Evolutionary conservation across 2,797 vertebrate genomes (phyloP).

Genomic region (Aulostomus chinensis): DNA sequence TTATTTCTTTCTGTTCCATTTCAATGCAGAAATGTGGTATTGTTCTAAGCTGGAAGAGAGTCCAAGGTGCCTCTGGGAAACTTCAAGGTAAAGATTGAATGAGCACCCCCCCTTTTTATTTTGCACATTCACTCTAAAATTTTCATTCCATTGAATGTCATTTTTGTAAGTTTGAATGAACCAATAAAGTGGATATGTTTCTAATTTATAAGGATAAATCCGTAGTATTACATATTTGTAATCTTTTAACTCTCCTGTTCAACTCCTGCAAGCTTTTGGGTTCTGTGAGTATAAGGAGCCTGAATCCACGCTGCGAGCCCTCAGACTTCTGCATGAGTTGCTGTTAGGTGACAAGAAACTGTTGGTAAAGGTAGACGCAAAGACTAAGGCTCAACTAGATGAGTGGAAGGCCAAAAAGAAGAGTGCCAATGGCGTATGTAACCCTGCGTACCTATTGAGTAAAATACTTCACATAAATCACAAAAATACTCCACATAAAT

Average conservation of each 20-base stretch:
- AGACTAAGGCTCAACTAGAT: slow-evolving; percentile 97
- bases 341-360: slow-evolving; percentile 98
- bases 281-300: slow-evolving; percentile 99
- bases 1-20: neutral
- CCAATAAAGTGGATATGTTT: no score
- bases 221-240: no score
- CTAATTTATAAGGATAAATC: no score
- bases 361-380: slow-evolving; percentile 97
- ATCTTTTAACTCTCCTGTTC: no score
- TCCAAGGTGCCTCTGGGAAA: slow-evolving; percentile 98
- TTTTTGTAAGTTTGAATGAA: no score
- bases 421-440: slow-evolving; percentile 91
- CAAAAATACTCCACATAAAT: neutral
- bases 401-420: slow-evolving; percentile 99
- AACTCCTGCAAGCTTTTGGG: slow-evolving; percentile 86
- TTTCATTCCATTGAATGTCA: no score
- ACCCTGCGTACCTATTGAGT: neutral
- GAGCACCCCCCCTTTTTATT: neutral
- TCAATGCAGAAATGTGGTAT: slow-evolving; percentile 91
- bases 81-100: slow-evolving; percentile 90
- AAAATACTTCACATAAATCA: neutral
- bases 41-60: slow-evolving; percentile 98
- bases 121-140: no score
- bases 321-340: slow-evolving; percentile 95
- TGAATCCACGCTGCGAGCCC: slow-evolving; percentile 93